A percentile compares a stretch with the other conserved stretches of the same genome.
Conservation (phyloP, 2,888 invertebrate species). For the Megamerina dolium region DNA sequence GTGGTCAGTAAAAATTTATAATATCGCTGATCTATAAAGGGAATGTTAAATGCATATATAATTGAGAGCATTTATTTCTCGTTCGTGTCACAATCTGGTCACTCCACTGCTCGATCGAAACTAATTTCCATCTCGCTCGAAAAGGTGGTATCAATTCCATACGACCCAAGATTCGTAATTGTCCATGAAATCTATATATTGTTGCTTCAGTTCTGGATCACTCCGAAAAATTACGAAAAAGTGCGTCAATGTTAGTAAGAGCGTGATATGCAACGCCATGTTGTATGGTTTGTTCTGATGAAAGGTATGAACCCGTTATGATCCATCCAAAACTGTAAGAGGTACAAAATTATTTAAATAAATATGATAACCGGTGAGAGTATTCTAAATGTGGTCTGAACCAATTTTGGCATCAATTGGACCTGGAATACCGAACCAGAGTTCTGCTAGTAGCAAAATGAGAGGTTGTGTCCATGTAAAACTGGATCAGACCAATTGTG, state of each 20-base stretch:
- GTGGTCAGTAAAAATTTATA: neutral
- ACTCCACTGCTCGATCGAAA: too few relatives aligned
- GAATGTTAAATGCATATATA: neutral
- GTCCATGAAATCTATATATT: conserved; percentile 15
- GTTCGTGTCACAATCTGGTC: too few relatives aligned
- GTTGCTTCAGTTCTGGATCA: conserved; percentile 3
- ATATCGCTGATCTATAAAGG: neutral
- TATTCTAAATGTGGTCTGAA: too few relatives aligned
- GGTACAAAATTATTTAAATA: too few relatives aligned
- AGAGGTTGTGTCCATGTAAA: too few relatives aligned
- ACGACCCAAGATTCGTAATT: conserved; percentile 15
- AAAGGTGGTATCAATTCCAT: conserved; percentile 11
- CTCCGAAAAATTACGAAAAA: conserved; percentile 12
- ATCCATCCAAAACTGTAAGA: conserved; percentile 20
- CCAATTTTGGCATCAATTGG: too few relatives aligned
- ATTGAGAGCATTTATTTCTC: neutral
- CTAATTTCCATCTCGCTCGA: too few relatives aligned
- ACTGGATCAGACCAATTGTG: too few relatives aligned
- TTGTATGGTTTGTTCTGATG: neutral
- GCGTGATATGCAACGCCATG: neutral
- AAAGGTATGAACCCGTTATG: conserved; percentile 5
- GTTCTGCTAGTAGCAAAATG: too few relatives aligned
- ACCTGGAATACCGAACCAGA: too few relatives aligned
- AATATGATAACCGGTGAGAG: too few relatives aligned
- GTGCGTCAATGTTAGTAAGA: conserved; percentile 3